Evolutionary conservation across 2,797 vertebrate genomes (phyloP), one percentile per base, ranked within the genome.

Genomic region (Melanotaenia pygmaea): DNA sequence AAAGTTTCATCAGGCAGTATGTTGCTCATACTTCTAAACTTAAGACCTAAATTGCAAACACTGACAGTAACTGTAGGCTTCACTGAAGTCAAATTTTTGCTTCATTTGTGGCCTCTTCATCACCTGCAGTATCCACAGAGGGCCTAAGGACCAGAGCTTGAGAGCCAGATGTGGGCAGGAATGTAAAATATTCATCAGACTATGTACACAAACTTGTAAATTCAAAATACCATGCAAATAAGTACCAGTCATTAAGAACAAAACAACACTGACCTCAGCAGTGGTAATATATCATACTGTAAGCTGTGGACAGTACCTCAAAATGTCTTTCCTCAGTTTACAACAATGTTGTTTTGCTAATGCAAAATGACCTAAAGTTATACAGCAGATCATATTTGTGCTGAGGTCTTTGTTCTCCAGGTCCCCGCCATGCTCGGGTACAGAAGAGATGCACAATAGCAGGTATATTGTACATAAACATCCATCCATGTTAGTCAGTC

Each of bases 201-300:
- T 90, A 91, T 90, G 13, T 90, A 92, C 91, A 92, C 68, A 82
- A 65, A 83, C 86, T 82, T 85, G 80, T 77, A 79, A 79, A 70
- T 65, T 87, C 67, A 89, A 90, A 92, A 89, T 77, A 85, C 87
- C 93, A 93, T 94, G 93, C 93, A 94, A 91, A 90, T 92, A 90
- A 92, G 86, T 89, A 89, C 77, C 34, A 40, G 26, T 80, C 74
- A 84, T 78, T 88, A 76, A 67, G 89, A 91, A 90, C 69, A 6
- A 87, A 91, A 88, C 84, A 86, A 92, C 88, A 93, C 77, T 82
- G 86, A 91, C 84, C 84, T 89, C 78, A 85, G 87, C 79, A 80
- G 75, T 63, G 81, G 75, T 76, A 81, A 81, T 86, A 89, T 74
- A 89, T 84, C 77, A 68, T 67, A 84, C 80, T 81, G 74, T 80